phyloP scores from a whole-genome alignment of 2,888 invertebrate species.

The Noctuana brunneofusca region DNA sequence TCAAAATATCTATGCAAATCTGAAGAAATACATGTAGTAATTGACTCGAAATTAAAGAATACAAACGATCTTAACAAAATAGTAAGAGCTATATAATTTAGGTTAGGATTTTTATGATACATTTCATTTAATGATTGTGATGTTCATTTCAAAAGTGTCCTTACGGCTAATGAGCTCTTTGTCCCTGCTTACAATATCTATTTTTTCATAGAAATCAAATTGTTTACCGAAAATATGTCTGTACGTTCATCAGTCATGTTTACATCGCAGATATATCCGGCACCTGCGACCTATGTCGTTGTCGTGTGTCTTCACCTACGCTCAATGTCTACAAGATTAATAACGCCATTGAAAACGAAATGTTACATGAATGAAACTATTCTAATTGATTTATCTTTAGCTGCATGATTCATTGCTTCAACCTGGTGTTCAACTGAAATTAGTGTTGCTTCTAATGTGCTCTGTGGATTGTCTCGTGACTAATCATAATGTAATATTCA shows the following conservation, averaged over 20 bases:
- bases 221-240: neutral
- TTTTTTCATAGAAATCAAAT: neutral
- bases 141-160: no score
- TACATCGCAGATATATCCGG: constrained; percentile 12
- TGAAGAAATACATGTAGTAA: no score
- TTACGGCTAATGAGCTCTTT: no score
- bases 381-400: constrained; percentile 22
- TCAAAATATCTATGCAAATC: no score
- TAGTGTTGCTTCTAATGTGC: neutral
- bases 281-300: constrained; percentile 1
- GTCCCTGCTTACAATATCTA: no score
- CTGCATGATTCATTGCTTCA: constrained; percentile 14
- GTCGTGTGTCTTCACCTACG: constrained; percentile 18
- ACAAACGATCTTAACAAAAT: no score
- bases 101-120: no score
- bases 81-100: no score
- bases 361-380: constrained; percentile 23
- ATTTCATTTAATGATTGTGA: no score
- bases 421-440: neutral
- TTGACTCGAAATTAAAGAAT: no score
- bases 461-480: neutral
- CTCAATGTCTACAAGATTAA: constrained; percentile 14
- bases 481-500: neutral
- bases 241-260: constrained; percentile 1
- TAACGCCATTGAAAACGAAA: constrained; percentile 25